Percentiles rank a stretch among this genome's conserved stretches.
These are phyloP conservation scores for Latrodectus elegans DNA, from an alignment of 2,888 invertebrate genomes.

Conservation along the genomic window DNA sequence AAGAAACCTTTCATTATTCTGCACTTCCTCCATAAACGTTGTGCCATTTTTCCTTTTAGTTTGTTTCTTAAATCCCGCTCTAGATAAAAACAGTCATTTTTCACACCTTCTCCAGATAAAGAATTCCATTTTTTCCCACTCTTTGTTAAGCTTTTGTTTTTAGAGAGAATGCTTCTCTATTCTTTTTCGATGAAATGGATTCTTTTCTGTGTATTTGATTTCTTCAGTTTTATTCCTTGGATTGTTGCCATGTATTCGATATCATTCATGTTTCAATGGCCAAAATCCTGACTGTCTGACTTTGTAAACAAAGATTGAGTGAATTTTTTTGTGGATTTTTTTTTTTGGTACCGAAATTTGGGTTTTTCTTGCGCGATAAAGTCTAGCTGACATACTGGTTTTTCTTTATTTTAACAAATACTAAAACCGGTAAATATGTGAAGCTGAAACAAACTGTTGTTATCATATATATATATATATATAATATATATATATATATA, in stretches of 20 bases:
- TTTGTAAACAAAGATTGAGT: background rate
- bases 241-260: slow-evolving; percentile 4
- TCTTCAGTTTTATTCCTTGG: background rate
- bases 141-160: background rate
- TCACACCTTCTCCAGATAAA: background rate
- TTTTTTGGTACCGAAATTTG: background rate
- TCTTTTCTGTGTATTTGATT: background rate
- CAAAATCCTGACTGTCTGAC: background rate
- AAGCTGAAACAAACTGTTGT: no score
- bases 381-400: no score
- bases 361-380: no score
- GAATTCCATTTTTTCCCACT: background rate
- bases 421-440: no score
- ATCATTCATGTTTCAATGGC: background rate
- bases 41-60: background rate
- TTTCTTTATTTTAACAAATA: no score
- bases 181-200: background rate
- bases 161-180: background rate
- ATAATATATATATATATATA: no score
- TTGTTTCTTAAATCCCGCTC: background rate
- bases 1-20: background rate
- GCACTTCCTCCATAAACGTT: background rate
- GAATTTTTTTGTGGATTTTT: background rate
- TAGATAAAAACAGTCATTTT: background rate
- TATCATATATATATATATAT: no score